Percentiles rank a stretch among this genome's conserved stretches.
Evolutionary conservation across 2,888 invertebrate genomes (phyloP).

Genomic region (Alloplasta piceator): DNA sequence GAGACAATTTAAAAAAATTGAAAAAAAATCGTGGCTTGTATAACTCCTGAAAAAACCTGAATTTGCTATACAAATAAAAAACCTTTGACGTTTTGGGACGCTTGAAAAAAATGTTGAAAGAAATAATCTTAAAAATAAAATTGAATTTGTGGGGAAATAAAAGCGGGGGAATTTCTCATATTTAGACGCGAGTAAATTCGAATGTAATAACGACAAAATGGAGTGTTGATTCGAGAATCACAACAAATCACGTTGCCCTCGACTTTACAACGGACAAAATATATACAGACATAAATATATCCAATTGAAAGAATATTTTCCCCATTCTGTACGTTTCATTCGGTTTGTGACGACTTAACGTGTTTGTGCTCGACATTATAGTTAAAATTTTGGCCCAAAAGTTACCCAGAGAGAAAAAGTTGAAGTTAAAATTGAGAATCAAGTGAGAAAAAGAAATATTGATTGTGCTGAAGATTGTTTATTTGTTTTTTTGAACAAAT

Average conservation of each 20-base stretch:
- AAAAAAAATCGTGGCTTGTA: too few relatives aligned
- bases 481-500: neutral
- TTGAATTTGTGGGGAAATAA: too few relatives aligned
- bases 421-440: neutral
- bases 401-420: neutral
- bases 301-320: neutral
- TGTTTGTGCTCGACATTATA: neutral
- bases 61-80: too few relatives aligned
- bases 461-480: neutral
- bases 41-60: too few relatives aligned
- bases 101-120: too few relatives aligned
- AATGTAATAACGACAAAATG: neutral
- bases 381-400: neutral
- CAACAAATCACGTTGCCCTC: slow-evolving; percentile 36
- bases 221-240: slow-evolving; percentile 18
- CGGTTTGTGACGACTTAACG: neutral
- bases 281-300: neutral
- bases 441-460: slow-evolving; percentile 6
- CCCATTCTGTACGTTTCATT: neutral
- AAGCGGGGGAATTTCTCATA: too few relatives aligned
- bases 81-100: too few relatives aligned
- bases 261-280: neutral
- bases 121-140: too few relatives aligned
- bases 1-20: too few relatives aligned
- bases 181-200: too few relatives aligned